phyloP scores from a whole-genome alignment of 2,113 vertebrate genomes.

The Rynchops niger region DNA sequence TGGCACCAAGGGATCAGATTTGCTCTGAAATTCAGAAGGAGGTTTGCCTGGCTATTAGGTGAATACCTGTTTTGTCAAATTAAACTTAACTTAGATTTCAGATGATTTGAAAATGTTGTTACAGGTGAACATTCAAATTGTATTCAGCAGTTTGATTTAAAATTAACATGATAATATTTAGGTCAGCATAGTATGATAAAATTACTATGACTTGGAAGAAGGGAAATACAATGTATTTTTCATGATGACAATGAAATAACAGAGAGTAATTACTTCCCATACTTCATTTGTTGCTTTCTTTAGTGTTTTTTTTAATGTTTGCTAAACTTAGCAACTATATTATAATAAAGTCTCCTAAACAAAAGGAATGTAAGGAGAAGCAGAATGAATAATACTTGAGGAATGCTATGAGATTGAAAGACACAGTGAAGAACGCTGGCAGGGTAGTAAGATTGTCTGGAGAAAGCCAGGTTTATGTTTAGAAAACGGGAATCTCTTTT shows the following conservation, averaged over 20 bases:
- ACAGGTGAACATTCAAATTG: neutral
- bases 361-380: neutral
- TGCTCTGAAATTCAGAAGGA: conserved; percentile 93
- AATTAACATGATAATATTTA: neutral
- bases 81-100: neutral
- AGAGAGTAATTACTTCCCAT: neutral
- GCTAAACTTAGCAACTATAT: too few species aligned
- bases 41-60: conserved; percentile 97
- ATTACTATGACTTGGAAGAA: neutral
- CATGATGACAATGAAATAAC: neutral
- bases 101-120: neutral
- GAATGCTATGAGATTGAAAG: neutral
- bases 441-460: neutral
- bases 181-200: neutral
- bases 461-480: neutral
- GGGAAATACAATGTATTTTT: neutral
- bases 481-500: neutral
- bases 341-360: neutral
- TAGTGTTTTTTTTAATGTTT: neutral
- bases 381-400: neutral
- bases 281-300: neutral
- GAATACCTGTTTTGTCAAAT: neutral
- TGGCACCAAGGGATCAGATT: conserved; percentile 95
- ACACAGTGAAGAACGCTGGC: neutral
- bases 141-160: neutral